A percentile compares a stretch with the other conserved stretches of the same genome.
phyloP scores from a whole-genome alignment of 2,797 vertebrate species.

The Decapterus maruadsi region DNA sequence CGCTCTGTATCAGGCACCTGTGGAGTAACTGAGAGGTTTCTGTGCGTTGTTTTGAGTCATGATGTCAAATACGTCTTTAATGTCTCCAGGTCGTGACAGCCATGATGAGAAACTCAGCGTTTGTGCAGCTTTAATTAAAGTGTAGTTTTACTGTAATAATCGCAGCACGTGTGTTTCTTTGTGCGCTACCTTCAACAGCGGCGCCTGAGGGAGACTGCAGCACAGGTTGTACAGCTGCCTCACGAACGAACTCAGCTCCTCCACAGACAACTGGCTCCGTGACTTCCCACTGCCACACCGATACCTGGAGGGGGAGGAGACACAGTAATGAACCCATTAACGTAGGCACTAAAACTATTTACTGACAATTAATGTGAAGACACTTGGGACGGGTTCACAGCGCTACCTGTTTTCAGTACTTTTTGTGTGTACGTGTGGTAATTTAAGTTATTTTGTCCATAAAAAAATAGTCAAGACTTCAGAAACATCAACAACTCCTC shows the following conservation, averaged over 20 bases:
- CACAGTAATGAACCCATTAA: conserved; percentile 1
- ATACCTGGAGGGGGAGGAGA: conserved; percentile 82
- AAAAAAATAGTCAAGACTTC: too few species aligned
- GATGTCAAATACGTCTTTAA: not conserved
- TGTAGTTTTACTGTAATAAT: not conserved
- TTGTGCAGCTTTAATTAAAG: not conserved
- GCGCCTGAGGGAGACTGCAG: conserved; percentile 93
- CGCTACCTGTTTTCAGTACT: too few species aligned
- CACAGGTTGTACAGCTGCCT: conserved; percentile 94
- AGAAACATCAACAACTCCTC: too few species aligned
- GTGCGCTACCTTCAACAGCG: conserved; percentile 90
- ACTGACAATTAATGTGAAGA: not conserved
- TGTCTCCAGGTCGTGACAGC: too few species aligned
- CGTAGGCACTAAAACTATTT: not conserved
- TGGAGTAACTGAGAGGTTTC: not conserved
- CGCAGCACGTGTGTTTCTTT: not conserved
- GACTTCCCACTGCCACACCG: conserved; percentile 93
- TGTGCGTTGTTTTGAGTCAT: not conserved
- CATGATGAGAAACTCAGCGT: not conserved
- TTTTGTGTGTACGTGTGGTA: too few species aligned
- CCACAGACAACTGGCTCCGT: conserved; percentile 92
- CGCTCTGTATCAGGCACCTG: not conserved
- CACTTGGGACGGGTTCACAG: too few species aligned
- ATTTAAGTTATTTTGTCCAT: too few species aligned
- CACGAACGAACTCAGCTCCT: conserved; percentile 94